Base-by-base conservation (phyloP, 2,888 invertebrate species). In the Laspeyria flexula region DNA sequence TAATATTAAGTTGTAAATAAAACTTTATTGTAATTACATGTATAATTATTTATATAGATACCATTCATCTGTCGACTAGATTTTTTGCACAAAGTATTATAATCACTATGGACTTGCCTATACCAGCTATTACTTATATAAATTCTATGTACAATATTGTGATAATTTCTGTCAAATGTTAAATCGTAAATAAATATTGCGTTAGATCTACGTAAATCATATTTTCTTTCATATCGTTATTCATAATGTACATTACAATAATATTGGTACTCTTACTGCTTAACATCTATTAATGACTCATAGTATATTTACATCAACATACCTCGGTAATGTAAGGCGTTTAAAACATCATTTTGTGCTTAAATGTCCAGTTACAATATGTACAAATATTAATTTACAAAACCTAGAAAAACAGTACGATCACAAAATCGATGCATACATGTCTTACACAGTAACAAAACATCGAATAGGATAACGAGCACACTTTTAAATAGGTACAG, bases 31-130 rank as follows among this genome's bases (percentile, higher is more conserved):
- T 75, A 77, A 80, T 85, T 82, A 86, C 51, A 69, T 71, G 79
- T 78, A 77, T 81, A 80, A 71, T 83, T 83, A 82, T 85, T 86
- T 83, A 83, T 84, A 85, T 85, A 85, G 84, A 83, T 85, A 86
- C 81, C 83, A 86, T 86, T 85, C 79, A 87, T 88, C 80, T 89
- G 76, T 85, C 88, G 92, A 92, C 92, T 92, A 92, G 92, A 91
- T 81, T 85, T 85, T 90, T 91, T 91, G 90, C 91, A 91, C 90
- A 88, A 88, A 82, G 82, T 86, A 82, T 80, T 81, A 75, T 86
- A 71, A 75, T 86, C 84, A 85, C 85, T 89, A 89, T 89, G 81
- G 82, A 85, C 87, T 87, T 86, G 72, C 75, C 79, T 79, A 78
- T 77, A 75, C 67, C 75, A 79, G 71, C 74, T 81, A 69, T 73